Percentiles rank a stretch among this genome's conserved stretches.
Conservation (phyloP, 2,888 invertebrate species). For the Kryphioiulus occultus region DNA sequence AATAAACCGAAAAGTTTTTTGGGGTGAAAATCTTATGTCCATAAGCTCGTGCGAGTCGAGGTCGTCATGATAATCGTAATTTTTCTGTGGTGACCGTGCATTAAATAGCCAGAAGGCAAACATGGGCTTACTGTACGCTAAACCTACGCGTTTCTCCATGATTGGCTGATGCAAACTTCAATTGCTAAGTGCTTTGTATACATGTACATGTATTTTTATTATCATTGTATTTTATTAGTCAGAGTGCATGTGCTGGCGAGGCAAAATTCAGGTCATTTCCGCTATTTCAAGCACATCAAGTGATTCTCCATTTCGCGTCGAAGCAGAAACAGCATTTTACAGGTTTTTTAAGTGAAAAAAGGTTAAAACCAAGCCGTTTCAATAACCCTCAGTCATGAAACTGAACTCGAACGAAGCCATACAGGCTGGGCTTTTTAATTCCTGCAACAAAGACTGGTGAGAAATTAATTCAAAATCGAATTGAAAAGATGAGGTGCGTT, state of each 20-base stretch:
- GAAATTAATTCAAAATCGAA: not conserved
- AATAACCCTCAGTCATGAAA: not conserved
- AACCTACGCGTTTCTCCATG: not conserved
- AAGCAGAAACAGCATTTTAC: not conserved
- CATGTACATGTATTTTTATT: not conserved
- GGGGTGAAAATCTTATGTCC: not conserved
- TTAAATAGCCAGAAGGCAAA: not conserved
- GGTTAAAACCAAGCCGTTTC: not conserved
- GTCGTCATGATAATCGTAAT: not conserved
- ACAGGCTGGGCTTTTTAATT: not conserved
- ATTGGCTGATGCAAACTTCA: slow-evolving; percentile 24
- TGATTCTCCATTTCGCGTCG: slow-evolving; percentile 9
- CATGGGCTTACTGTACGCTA: not conserved
- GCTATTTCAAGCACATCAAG: slow-evolving; percentile 16
- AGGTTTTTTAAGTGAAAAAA: not conserved
- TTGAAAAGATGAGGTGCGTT: not conserved
- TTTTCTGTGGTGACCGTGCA: not conserved
- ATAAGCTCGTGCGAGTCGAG: not conserved
- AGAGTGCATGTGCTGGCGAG: not conserved
- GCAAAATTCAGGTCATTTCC: slow-evolving; percentile 29
- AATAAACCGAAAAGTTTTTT: not conserved
- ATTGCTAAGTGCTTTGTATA: not conserved
- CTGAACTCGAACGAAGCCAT: not conserved
- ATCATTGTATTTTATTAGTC: slow-evolving; percentile 31
- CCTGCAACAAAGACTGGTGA: not conserved